phyloP scores from a whole-genome alignment of 2,113 vertebrate species.

The Nerophis ophidion region DNA sequence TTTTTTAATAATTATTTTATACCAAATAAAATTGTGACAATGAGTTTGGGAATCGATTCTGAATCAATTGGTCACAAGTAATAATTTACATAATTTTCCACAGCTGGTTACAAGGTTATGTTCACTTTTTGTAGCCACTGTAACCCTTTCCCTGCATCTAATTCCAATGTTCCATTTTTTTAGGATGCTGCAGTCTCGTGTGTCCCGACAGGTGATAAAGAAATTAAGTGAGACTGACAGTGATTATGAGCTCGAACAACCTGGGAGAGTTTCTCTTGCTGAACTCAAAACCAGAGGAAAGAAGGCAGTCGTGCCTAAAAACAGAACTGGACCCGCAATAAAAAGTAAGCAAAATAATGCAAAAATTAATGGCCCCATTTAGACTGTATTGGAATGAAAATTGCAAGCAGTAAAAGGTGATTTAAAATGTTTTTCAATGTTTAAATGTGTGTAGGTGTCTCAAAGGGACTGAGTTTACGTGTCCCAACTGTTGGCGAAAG shows the following conservation, averaged over 20 bases:
- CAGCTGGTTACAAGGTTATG: not conserved
- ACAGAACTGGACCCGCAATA: constrained; percentile 72
- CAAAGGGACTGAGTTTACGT: constrained; percentile 66
- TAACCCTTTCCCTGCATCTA: not conserved
- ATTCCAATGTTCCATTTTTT: not conserved
- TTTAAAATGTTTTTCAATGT: not conserved
- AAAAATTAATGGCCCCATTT: not conserved
- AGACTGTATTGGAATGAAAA: not conserved
- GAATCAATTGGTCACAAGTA: too few species aligned
- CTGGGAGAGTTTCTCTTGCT: constrained; percentile 77
- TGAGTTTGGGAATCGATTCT: too few species aligned
- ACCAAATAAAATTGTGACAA: too few species aligned
- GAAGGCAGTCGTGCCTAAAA: constrained; percentile 77
- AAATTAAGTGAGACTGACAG: constrained; percentile 64
- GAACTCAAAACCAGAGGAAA: constrained; percentile 87
- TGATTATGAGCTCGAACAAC: constrained; percentile 51
- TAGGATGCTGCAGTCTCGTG: constrained; percentile 89
- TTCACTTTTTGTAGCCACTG: not conserved
- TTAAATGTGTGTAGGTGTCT: constrained; percentile 50
- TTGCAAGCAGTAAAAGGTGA: not conserved
- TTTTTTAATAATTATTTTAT: too few species aligned
- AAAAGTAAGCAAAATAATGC: constrained; percentile 67
- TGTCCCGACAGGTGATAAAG: constrained; percentile 80
- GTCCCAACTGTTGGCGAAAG: constrained; percentile 44
- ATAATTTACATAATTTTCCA: too few species aligned